Evolutionary conservation across 2,797 vertebrate genomes (phyloP).

Genomic region (Coccyzus lansbergi): DNA sequence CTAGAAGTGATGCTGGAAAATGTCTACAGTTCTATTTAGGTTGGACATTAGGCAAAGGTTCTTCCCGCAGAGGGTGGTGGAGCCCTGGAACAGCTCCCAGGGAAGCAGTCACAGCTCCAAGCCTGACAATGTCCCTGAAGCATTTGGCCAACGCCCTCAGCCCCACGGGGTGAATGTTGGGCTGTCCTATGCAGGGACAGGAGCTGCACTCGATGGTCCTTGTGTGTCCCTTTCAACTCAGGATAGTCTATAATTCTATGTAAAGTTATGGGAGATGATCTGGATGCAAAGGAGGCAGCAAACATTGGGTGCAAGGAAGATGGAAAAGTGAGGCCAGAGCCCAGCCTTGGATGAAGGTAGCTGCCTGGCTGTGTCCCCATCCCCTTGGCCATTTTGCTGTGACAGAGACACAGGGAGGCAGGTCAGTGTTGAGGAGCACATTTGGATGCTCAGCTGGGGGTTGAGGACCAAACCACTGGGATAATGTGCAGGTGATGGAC

Average conservation of each 20-base stretch:
- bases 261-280: neutral
- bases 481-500: fast-evolving
- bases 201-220: too few species aligned
- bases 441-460: neutral
- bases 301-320: neutral
- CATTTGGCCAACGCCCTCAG: too few species aligned
- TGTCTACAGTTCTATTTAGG: neutral
- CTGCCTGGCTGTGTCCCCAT: too few species aligned
- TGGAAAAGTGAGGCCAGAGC: neutral
- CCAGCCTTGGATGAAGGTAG: neutral
- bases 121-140: too few species aligned
- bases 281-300: neutral
- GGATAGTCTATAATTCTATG: too few species aligned
- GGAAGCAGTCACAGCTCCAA: too few species aligned
- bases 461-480: fast-evolving
- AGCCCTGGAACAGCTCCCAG: too few species aligned
- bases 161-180: too few species aligned
- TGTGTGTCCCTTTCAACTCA: too few species aligned
- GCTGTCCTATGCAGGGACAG: too few species aligned
- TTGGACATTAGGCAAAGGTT: too few species aligned
- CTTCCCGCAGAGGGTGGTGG: too few species aligned
- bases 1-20: neutral
- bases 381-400: fast-evolving
- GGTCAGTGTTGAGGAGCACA: fast-evolving
- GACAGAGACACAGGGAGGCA: fast-evolving